phyloP scores from a whole-genome alignment of 2,797 vertebrate species.

The Emys orbicularis region DNA sequence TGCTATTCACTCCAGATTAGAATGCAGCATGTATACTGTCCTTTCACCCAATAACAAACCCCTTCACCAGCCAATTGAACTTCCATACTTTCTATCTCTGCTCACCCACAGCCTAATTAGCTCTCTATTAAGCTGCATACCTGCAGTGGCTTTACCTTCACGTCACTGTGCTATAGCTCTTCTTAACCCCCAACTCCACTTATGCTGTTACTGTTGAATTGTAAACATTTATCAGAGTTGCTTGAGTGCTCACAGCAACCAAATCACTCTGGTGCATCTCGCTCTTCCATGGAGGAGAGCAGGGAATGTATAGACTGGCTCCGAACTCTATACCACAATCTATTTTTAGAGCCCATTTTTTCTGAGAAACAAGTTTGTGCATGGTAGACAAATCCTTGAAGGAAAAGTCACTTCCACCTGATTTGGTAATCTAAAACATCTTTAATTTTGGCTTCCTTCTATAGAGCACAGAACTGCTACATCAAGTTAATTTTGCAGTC shows the following conservation, averaged over 20 bases:
- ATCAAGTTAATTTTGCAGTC: slow-evolving; percentile 69
- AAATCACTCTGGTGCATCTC: accelerated
- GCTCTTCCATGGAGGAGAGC: neutral
- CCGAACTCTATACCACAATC: slow-evolving; percentile 7
- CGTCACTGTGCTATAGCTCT: neutral
- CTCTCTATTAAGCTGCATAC: neutral
- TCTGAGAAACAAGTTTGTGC: slow-evolving; percentile 53
- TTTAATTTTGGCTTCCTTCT: slow-evolving; percentile 72
- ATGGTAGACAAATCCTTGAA: slow-evolving; percentile 57
- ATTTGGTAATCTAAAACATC: slow-evolving; percentile 51
- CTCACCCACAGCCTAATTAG: slow-evolving; percentile 40
- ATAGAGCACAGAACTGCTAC: slow-evolving; percentile 58
- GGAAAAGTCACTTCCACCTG: slow-evolving; percentile 70
- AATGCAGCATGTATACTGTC: neutral
- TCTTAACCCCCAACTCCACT: neutral
- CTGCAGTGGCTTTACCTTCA: slow-evolving; percentile 18
- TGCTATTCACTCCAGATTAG: neutral
- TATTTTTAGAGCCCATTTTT: slow-evolving; percentile 53
- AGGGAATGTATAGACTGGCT: slow-evolving; percentile 44
- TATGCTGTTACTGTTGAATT: neutral
- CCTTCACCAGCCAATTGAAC: neutral
- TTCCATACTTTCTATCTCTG: slow-evolving; percentile 14
- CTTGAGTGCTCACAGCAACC: neutral
- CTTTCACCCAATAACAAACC: slow-evolving; percentile 25
- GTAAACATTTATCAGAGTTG: neutral